Conservation (phyloP, 2,113 vertebrate species). For the Campylomormyrus numenius region DNA sequence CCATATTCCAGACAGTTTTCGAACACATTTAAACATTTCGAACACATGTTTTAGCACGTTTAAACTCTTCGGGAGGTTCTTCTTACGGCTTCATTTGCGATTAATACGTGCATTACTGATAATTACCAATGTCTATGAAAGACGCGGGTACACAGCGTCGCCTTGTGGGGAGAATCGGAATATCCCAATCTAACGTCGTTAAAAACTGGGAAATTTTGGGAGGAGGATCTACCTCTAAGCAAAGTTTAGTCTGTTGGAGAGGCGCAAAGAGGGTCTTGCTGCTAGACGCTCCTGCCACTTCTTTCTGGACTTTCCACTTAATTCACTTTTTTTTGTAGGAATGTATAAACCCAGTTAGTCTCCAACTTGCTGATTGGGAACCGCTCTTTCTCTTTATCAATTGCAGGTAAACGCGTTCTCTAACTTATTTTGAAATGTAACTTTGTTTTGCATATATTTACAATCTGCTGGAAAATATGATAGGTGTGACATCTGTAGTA, state of each 20-base stretch:
- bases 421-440: not conserved
- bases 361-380: not conserved
- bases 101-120: not conserved
- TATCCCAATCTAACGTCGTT: not conserved
- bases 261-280: not conserved
- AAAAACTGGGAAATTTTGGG: not conserved
- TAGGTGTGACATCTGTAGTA: not conserved
- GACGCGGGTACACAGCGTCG: constrained; percentile 10
- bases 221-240: not conserved
- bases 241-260: not conserved
- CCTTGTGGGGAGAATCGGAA: not conserved
- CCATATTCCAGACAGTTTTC: not conserved
- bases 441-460: not conserved
- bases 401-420: not conserved
- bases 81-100: not conserved
- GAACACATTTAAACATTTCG: not conserved
- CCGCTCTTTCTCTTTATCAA: not conserved
- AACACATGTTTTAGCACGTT: not conserved
- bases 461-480: not conserved
- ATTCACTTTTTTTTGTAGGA: not conserved
- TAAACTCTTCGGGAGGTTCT: not conserved
- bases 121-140: not conserved
- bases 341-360: constrained; percentile 1
- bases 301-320: not conserved
- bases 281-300: not conserved